Evolutionary conservation across 1,140 invertebrate species (phyloP).

Genomic region (Drosophila busckii): DNA sequence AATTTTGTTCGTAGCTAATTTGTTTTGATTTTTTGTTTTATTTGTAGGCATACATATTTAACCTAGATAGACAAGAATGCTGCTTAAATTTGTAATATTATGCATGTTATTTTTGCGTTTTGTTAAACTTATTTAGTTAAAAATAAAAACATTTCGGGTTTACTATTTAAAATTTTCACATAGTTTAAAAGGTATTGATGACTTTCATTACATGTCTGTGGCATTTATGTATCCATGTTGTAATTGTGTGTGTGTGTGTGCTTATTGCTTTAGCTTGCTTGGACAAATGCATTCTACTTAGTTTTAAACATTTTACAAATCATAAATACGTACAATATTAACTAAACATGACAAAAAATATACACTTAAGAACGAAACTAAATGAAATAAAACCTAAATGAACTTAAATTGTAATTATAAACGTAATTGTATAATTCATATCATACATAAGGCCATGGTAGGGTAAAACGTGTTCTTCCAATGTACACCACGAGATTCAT

Average conservation of each 20-base stretch:
- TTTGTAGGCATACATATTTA: constrained; percentile 41
- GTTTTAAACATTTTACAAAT: constrained; percentile 44
- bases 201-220: constrained; percentile 40
- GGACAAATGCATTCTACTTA: constrained; percentile 59
- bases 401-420: constrained; percentile 59
- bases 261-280: constrained; percentile 39
- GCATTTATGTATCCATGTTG: too few species aligned
- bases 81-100: constrained; percentile 44
- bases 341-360: constrained; percentile 64
- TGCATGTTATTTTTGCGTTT: constrained; percentile 16
- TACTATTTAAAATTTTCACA: constrained; percentile 69
- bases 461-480: constrained; percentile 48
- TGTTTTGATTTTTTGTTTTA: constrained; percentile 39
- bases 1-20: not conserved
- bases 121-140: constrained; percentile 32
- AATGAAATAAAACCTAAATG: constrained; percentile 43
- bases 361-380: constrained; percentile 66
- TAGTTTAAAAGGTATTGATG: constrained; percentile 54
- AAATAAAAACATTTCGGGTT: constrained; percentile 62
- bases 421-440: constrained; percentile 66
- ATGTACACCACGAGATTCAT: constrained; percentile 27
- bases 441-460: constrained; percentile 67
- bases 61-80: constrained; percentile 41
- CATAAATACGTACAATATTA: constrained; percentile 50
- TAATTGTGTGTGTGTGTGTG: constrained; percentile 25